Evolutionary conservation across 1,140 invertebrate species (phyloP), one percentile per base, ranked within the genome.

Genomic region (Paracyclopina nana): DNA sequence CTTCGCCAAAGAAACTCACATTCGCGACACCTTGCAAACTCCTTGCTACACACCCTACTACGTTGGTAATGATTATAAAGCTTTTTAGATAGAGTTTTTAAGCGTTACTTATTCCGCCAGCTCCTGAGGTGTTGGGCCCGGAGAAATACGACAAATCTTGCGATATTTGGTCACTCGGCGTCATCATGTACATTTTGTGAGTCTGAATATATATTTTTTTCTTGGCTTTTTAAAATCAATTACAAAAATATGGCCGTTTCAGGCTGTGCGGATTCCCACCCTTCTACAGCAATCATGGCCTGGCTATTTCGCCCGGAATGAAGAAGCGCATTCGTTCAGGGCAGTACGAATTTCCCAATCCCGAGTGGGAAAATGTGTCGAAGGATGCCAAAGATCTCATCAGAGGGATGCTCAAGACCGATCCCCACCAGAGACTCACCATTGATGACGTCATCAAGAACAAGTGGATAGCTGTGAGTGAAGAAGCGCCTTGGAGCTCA

Each of bases 1-100:
- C n/a, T 98, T 98, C 72, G 94, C 94, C n/a, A 98, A 98, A 66
- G 85, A 94, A 67, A 88, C 80, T 0, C 68, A 78, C 53, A 71
- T 73, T n/a, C 77, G 80, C 54, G 80, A 83, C 54, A 79, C 82
- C 0, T 66, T 98, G 53, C 86, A 91, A 65, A 97, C 92, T 0
- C 92, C 92, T 2, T 97, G 92, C 65, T 98, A 96, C 61, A 98
- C 92, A 9, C 92, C 92, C 2, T 96, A 96, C 63, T 98, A 98
- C 72, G 92, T 94, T 59, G 85, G 78, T 79, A 66, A 69, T 74
- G 67, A 27, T 55, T 34, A 27, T 5, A 5, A 40, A 6, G 14
- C 5, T 22, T 46, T 44, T 18, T 24, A 27, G 12, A 20, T 11
- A 30, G 12, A 51, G 25, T 6, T 18, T 25, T 48, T 50, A 14